phyloP scores from a whole-genome alignment of 2,797 vertebrate genomes.

The Acanthiza pusilla region DNA sequence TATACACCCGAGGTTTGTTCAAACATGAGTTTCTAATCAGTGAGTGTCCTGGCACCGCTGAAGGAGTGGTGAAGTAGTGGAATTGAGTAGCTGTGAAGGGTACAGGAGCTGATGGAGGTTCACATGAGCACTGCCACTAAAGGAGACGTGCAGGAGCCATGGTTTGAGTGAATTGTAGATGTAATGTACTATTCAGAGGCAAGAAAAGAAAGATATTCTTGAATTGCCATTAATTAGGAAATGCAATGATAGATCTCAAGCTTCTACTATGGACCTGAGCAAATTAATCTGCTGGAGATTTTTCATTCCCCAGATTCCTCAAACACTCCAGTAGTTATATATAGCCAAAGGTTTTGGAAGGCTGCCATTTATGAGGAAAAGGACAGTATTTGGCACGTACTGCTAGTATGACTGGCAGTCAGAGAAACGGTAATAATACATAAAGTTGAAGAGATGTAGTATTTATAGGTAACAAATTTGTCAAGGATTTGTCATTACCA shows the following conservation, averaged over 20 bases:
- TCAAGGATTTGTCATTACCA: background rate
- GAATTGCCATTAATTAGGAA: background rate
- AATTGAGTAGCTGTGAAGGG: background rate
- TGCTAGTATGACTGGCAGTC: background rate
- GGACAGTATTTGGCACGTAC: background rate
- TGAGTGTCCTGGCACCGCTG: background rate
- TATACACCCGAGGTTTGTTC: background rate
- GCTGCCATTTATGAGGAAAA: background rate
- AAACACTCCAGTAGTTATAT: background rate
- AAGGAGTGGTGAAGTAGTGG: background rate
- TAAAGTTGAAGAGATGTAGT: background rate
- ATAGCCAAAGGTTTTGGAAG: constrained; percentile 8
- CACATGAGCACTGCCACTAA: background rate
- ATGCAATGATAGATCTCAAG: background rate
- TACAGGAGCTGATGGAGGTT: background rate
- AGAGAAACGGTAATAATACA: background rate
- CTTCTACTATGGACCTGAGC: background rate
- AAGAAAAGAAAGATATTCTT: background rate
- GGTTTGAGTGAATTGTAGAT: background rate
- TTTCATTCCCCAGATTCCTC: background rate
- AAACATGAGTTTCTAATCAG: background rate
- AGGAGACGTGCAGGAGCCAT: background rate
- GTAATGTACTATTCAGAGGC: rapidly evolving
- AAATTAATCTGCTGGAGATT: background rate
- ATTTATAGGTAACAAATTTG: background rate